These are phyloP conservation scores for Chrysina gloriosa DNA, from an alignment of 2,888 invertebrate genomes.

Conservation along the genomic window DNA sequence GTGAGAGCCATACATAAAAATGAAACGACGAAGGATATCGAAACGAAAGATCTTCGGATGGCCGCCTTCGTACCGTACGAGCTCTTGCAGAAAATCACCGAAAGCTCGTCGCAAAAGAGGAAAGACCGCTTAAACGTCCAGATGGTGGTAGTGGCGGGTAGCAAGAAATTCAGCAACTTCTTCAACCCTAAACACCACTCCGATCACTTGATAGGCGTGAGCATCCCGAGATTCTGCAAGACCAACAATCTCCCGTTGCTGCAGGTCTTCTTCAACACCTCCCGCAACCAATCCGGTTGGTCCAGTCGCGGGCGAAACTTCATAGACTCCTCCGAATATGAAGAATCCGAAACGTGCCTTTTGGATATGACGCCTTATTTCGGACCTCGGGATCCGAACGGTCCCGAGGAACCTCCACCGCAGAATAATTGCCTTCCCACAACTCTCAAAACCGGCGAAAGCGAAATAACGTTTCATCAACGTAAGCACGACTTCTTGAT, in stretches of 20 bases:
- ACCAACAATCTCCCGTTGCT: neutral
- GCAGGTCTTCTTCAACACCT: neutral
- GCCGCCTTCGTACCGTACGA: neutral
- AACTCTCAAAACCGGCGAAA: neutral
- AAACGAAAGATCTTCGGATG: neutral
- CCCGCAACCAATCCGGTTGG: neutral
- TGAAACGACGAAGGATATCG: neutral
- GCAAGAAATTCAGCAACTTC: neutral
- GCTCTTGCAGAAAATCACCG: neutral
- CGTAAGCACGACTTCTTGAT: neutral
- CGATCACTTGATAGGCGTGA: constrained; percentile 2
- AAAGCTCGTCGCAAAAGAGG: neutral
- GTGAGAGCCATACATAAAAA: neutral
- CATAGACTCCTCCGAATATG: neutral
- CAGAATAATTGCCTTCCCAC: neutral
- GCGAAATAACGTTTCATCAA: neutral
- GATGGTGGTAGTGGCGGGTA: neutral
- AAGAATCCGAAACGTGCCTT: constrained; percentile 1
- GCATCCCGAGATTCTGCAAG: constrained; percentile 8
- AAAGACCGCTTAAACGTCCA: neutral
- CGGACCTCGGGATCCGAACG: neutral
- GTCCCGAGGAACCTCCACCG: neutral
- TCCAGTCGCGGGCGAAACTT: neutral
- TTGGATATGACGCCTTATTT: neutral
- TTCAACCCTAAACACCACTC: neutral